A percentile compares a stretch with the other conserved stretches of the same genome.
phyloP scores from a whole-genome alignment of 2,797 vertebrate genomes.

The Clangula hyemalis region DNA sequence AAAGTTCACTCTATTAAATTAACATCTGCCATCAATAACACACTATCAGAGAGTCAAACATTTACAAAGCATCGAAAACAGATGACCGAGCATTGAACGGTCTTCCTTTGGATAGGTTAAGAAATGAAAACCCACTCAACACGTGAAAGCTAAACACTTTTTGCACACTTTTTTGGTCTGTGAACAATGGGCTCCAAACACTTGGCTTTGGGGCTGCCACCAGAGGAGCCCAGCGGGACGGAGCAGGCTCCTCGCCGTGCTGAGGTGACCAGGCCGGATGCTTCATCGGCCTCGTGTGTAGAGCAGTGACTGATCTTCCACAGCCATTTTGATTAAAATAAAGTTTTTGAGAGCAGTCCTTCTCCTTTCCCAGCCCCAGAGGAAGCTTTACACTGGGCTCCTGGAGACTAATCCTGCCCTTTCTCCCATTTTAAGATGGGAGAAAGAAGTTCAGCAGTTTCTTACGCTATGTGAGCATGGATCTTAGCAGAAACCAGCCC shows the following conservation, averaged over 20 bases:
- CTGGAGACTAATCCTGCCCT: neutral
- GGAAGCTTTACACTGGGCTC: neutral
- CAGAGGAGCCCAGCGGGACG: neutral
- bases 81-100: neutral
- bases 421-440: neutral
- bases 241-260: neutral
- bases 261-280: neutral
- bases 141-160: neutral
- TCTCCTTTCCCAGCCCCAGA: neutral
- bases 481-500: neutral
- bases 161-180: neutral
- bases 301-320: neutral
- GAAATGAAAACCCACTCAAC: neutral
- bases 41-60: neutral
- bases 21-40: conserved; percentile 42
- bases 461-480: fast-evolving
- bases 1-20: conserved; percentile 36
- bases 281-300: neutral
- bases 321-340: neutral
- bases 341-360: neutral
- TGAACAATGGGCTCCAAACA: neutral
- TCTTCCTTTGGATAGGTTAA: neutral
- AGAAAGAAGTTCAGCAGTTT: neutral
- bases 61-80: neutral
- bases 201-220: neutral